Base-by-base conservation (phyloP, 2,113 vertebrate genomes). In the Circaetus gallicus region DNA sequence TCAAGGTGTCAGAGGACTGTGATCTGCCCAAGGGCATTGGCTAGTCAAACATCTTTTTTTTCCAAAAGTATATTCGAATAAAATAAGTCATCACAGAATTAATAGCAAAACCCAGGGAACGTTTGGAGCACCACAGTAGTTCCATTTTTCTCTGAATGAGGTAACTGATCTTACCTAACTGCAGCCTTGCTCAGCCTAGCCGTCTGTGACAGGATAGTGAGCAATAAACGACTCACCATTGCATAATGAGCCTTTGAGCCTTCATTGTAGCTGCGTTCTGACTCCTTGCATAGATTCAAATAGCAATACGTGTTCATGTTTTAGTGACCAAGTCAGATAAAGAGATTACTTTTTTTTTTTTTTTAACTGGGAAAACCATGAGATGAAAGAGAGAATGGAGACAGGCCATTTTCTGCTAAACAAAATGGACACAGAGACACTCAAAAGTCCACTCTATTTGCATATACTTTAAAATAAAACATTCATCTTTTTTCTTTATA, bases 131-230 rank as follows among this genome's bases (percentile, higher is more conserved):
- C 29, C 31, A 36, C 55, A 82, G 80, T 88, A 78, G n/a, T 82
- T 91, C 63, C 67, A 66, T 89, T 95, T 94, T 85, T 93, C 47
- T 62, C 29, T 32, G 87, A 96, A 93, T 50, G 69, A 95, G 55
- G 61, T 93, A 94, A 83, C 72, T 70, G 56, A 69, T 95, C 80
- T 90, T 89, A 82, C 11, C 15, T 92, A 65, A 61, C 77, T 61
- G 74, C 72, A 76, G 22, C 34, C 73, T 89, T 89, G 61, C 53
- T 72, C 43, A 91, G 26, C 9, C 52, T 61, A 80, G 85, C n/a
- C 8, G 6, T 59, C 70, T 86, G 62, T 82, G 82, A 94, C 85
- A 91, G 61, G 59, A 88, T 28, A 56, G n/a, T 16, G 43, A 53
- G 31, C 45, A 86, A 87, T 78, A 97, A 96, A 82, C 4, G 3